Evolutionary conservation across 2,888 invertebrate species (phyloP).

Genomic region (Cheilosia impressa): DNA sequence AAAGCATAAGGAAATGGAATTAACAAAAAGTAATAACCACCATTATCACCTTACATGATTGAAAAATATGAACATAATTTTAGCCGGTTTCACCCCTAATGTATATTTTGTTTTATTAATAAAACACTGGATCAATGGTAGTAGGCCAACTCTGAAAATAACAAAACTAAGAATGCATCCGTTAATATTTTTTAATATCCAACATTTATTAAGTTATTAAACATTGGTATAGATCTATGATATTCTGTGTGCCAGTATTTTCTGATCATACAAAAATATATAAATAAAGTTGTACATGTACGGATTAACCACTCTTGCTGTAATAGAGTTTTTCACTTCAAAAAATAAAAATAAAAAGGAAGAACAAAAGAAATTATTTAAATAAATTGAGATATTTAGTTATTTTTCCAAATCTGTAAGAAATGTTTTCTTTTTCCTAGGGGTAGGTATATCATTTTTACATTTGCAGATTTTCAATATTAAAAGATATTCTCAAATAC

Average conservation of each 20-base stretch:
- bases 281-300: conserved; percentile 39
- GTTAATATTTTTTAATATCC: conserved; percentile 21
- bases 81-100: too few species aligned
- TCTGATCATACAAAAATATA: conserved; percentile 43
- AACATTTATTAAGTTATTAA: conserved; percentile 58
- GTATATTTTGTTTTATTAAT: too few species aligned
- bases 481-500: conserved; percentile 28
- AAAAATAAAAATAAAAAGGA: not conserved
- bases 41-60: too few species aligned
- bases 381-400: conserved; percentile 10
- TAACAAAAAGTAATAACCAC: too few species aligned
- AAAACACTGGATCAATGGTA: too few species aligned
- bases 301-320: conserved; percentile 21
- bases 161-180: not conserved
- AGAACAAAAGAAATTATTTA: not conserved
- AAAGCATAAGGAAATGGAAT: too few species aligned
- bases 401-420: conserved; percentile 11
- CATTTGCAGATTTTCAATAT: conserved; percentile 14
- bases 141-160: not conserved
- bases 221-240: conserved; percentile 41
- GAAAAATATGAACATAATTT: too few species aligned
- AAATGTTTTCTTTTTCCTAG: conserved; percentile 6
- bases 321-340: conserved; percentile 27
- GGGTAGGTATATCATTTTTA: conserved; percentile 11
- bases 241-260: conserved; percentile 40